Evolutionary conservation across 2,888 invertebrate species (phyloP), one percentile per base, ranked within the genome.

Genomic region (Amblyjoppa fuscipennis): DNA sequence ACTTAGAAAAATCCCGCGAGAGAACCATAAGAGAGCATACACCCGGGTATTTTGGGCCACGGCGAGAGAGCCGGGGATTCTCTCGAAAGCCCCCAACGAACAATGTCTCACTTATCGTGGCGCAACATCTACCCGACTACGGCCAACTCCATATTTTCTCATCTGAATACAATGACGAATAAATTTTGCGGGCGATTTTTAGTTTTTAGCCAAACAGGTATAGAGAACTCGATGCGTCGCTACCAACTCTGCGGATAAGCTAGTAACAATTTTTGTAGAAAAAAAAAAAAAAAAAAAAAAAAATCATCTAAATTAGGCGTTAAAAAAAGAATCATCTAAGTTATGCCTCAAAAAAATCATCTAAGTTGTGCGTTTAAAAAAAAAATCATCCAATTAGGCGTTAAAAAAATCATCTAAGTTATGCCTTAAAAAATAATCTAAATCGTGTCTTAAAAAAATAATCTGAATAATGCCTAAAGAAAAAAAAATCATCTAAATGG

Each of bases 141-240:
- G 38, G 9, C 38, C 11, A 38, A 34, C 69, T 56, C 59, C 28
- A 59, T 59, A 28, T 59, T 75, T n/a, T 84, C 66, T 85, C 81
- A 89, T 89, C 83, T 87, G 87, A 87, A 89, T 88, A 89, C 88
- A 89, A 89, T 87, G 84, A 77, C 70, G 76, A 83, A 87, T 87
- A 88, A 88, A 88, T 85, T 83, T 20, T 34, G 31, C 56, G 66
- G 28, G 20, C 34, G 56, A 68, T 77, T 78, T 81, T 78, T 59
- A 59, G 59, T 20, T 53, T 9, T 38, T 20, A 49, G 49, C 66
- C 56, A 28, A 31, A 49, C 45, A 4, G 45, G 45, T 49, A 16
- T 20, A 51, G 41, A 68, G 45, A 41, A 41, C 28, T 61, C n/a
- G 70, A 56, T 64, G 34, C 51, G 56, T 66, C 38, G 56, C 34